phyloP scores from a whole-genome alignment of 2,113 vertebrate genomes.

The Oxyruncus cristatus region DNA sequence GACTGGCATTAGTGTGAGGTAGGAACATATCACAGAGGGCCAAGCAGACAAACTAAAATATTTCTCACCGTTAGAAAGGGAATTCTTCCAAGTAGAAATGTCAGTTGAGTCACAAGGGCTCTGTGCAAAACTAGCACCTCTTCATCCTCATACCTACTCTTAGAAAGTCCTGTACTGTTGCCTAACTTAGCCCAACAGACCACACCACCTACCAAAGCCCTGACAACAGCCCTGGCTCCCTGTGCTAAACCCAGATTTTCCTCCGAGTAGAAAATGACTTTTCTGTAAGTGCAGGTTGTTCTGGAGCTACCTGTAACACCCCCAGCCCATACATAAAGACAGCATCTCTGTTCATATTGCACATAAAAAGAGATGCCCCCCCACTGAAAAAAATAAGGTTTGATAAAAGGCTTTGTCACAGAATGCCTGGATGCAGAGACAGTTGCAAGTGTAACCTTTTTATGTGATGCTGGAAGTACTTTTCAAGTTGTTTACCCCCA shows the following conservation, averaged over 20 bases:
- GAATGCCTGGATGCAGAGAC: slow-evolving; percentile 34
- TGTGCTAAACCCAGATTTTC: not conserved
- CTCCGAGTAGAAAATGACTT: not conserved
- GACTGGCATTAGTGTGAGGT: slow-evolving; percentile 45
- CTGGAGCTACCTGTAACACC: not conserved
- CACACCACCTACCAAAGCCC: not conserved
- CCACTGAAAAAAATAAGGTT: slow-evolving; percentile 12
- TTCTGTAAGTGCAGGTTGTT: not conserved
- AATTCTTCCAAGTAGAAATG: slow-evolving; percentile 68
- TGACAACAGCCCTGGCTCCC: not conserved
- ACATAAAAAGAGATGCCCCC: not conserved
- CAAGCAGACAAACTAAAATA: slow-evolving; percentile 64
- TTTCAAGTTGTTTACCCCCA: not conserved
- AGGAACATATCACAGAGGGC: slow-evolving; percentile 49
- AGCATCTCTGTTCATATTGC: not conserved
- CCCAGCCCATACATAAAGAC: not conserved
- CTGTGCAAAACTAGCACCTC: slow-evolving; percentile 44
- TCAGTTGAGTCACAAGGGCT: slow-evolving; percentile 63
- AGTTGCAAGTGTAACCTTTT: slow-evolving; percentile 29
- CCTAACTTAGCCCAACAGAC: not conserved
- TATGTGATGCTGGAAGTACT: slow-evolving; percentile 7
- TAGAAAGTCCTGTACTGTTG: not conserved
- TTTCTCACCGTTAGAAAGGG: slow-evolving; percentile 57
- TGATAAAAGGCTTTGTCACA: slow-evolving; percentile 41
- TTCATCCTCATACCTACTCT: slow-evolving; percentile 26